phyloP scores from a whole-genome alignment of 2,797 vertebrate genomes.

The Schizopygopsis malacanthus region DNA sequence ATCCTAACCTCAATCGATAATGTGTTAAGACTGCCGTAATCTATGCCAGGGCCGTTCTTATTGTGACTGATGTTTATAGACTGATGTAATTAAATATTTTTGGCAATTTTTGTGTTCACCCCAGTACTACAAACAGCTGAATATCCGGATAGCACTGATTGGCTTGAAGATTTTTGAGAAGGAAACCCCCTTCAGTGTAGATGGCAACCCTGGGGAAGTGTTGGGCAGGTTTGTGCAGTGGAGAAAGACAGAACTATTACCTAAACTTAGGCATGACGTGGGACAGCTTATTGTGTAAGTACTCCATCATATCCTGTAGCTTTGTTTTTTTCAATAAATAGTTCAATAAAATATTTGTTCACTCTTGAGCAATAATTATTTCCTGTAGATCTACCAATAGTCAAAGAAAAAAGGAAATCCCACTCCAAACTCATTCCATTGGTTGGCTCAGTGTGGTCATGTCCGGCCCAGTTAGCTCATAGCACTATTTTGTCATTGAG shows the following conservation, averaged over 20 bases:
- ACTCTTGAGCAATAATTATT: background rate
- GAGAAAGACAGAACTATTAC: conserved; percentile 73
- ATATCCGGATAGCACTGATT: conserved; percentile 85
- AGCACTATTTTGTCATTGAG: background rate
- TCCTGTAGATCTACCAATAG: background rate
- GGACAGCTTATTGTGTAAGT: conserved; percentile 88
- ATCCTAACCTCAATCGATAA: background rate
- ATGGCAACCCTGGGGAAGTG: conserved; percentile 74
- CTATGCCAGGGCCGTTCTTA: background rate
- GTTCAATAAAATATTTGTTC: background rate
- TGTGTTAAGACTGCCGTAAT: background rate
- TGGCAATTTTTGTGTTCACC: conserved; percentile 1
- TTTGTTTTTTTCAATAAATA: background rate
- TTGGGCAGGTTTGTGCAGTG: conserved; percentile 81
- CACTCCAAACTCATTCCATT: background rate
- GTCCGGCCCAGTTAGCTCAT: background rate
- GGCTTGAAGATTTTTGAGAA: conserved; percentile 83
- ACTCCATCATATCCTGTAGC: background rate
- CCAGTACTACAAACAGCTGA: conserved; percentile 80
- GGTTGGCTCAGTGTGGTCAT: background rate
- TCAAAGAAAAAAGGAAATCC: background rate
- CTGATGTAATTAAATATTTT: background rate
- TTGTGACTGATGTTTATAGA: background rate
- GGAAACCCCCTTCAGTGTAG: conserved; percentile 78
- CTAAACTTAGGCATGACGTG: conserved; percentile 76